Conservation (phyloP, 1,140 invertebrate species). For the Branchinecta lindahli region DNA sequence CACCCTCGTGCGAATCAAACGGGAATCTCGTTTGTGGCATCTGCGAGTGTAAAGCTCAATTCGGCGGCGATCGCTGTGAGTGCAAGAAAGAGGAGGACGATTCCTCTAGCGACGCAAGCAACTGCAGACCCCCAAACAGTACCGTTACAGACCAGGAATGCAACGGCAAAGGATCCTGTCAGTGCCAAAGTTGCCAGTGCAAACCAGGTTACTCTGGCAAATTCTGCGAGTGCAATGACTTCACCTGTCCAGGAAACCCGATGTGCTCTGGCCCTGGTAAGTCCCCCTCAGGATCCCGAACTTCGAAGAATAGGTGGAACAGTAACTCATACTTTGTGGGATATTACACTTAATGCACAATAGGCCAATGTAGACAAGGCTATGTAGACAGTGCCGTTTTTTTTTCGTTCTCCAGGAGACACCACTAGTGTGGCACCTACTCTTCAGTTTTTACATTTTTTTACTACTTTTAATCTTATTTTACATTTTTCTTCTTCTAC, state of each 20-base stretch:
- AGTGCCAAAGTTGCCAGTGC: constrained; percentile 12
- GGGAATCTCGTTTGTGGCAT: constrained; percentile 36
- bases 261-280: constrained; percentile 33
- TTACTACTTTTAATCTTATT: too few relatives aligned
- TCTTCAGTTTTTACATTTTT: too few relatives aligned
- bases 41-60: constrained; percentile 39
- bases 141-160: constrained; percentile 20
- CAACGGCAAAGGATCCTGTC: constrained; percentile 10
- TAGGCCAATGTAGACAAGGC: too few relatives aligned
- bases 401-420: too few relatives aligned
- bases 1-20: constrained; percentile 30
- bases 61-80: constrained; percentile 20
- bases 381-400: too few relatives aligned
- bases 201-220: constrained; percentile 30
- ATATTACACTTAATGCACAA: too few relatives aligned
- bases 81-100: constrained; percentile 14
- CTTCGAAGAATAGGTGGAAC: too few relatives aligned
- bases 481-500: too few relatives aligned
- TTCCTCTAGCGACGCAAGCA: constrained; percentile 21
- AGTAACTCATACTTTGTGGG: too few relatives aligned
- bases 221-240: constrained; percentile 41
- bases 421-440: too few relatives aligned
- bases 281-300: background rate
- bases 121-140: background rate
- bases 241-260: constrained; percentile 35